A percentile compares a stretch with the other conserved stretches of the same genome.
Evolutionary conservation across 1,140 invertebrate species (phyloP).

Genomic region (Neodiprion virginianus): DNA sequence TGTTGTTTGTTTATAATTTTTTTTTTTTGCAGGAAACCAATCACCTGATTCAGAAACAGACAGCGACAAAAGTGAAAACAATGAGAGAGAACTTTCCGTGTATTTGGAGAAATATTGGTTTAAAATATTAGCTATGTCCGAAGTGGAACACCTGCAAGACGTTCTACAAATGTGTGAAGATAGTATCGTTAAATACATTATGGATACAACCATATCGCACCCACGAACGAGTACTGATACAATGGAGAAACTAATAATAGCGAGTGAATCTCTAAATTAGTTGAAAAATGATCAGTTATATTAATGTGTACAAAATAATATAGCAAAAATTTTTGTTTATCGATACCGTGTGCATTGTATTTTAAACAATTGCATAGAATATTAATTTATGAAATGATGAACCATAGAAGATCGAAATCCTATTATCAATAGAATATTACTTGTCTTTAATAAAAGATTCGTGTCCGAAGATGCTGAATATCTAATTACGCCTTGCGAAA

Average conservation of each 20-base stretch:
- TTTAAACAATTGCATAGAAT: too few species aligned
- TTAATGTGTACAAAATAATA: neutral
- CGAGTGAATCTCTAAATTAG: neutral
- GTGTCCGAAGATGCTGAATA: too few species aligned
- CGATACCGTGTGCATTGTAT: too few species aligned
- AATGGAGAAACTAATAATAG: neutral
- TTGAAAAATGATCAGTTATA: neutral
- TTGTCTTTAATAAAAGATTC: too few species aligned
- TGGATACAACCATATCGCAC: slow-evolving; percentile 26
- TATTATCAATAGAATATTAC: too few species aligned
- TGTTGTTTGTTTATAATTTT: neutral
- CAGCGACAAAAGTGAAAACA: slow-evolving; percentile 21
- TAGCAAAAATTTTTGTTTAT: too few species aligned
- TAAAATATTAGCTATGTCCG: slow-evolving; percentile 30
- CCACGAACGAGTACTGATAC: neutral
- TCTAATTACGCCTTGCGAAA: too few species aligned
- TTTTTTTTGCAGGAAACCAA: slow-evolving; percentile 25
- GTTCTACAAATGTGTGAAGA: slow-evolving; percentile 33
- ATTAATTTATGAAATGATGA: too few species aligned
- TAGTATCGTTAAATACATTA: slow-evolving; percentile 18
- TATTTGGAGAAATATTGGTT: slow-evolving; percentile 42
- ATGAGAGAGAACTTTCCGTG: slow-evolving; percentile 26
- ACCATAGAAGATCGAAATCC: too few species aligned
- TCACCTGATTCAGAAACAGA: slow-evolving; percentile 18
- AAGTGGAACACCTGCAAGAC: slow-evolving; percentile 30